Evolutionary conservation across 2,797 vertebrate species (phyloP), one percentile per base, ranked within the genome.

Genomic region (Jordanella pulchra): DNA sequence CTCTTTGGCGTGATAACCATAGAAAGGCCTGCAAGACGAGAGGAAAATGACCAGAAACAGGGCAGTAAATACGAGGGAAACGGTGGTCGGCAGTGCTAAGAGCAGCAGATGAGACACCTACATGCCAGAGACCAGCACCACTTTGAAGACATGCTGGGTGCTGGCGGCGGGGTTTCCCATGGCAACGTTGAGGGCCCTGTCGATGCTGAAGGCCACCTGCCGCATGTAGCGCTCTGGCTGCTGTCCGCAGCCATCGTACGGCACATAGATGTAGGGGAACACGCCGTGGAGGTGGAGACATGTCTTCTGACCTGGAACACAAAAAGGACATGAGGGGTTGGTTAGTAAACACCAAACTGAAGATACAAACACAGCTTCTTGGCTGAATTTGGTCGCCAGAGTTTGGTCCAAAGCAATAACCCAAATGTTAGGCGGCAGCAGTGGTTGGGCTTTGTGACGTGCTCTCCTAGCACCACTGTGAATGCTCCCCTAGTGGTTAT

Each of bases 201-300:
- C 98, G 75, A 99, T 97, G 94, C 98, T 99, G 93, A 97, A 96
- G 13, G 98, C 97, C 92, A 99, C 93, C 92, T 97, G 97, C 67
- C 95, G 96, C 88, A 99, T 94, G 94, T 97, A 94, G 81, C 91
- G 92, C 67, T 98, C 96, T 27, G 95, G 90, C 82, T 94, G 94
- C 82, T 95, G 96, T 75, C 94, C 94, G 67, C 91, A 91, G 69
- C 96, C 96, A 87, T 99, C 97, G 0, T 97, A 99, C 0, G 96
- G 97, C 68, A 99, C 93, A 51, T 97, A 99, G 90, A 99, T 92
- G 92, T 99, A 99, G 73, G 98, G 98, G 90, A 99, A 98, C 79
- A 97, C 81, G 54, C 98, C 97, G 53, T 99, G 98, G 64, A 99
- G 94, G 84, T 99, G 97, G 80, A 99, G 96, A 89, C 98, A 99